These are phyloP conservation scores for Lophura nycthemera DNA, from an alignment of 2,113 vertebrate genomes.

Conservation along the genomic window DNA sequence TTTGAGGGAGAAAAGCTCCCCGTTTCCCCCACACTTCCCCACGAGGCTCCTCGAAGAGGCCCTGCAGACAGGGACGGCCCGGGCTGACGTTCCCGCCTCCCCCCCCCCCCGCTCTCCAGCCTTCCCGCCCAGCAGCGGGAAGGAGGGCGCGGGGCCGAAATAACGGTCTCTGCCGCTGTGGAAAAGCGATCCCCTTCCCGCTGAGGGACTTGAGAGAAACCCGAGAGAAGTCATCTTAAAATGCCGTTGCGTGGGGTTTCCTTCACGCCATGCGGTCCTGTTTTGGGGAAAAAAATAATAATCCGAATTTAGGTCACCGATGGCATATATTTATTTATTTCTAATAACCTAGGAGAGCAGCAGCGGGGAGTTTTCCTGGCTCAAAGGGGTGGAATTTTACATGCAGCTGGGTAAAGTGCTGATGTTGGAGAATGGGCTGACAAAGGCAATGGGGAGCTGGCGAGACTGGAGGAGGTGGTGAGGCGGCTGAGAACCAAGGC, in stretches of 20 bases:
- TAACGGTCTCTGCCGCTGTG: background rate
- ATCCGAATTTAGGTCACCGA: background rate
- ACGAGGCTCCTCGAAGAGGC: background rate
- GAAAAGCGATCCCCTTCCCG: background rate
- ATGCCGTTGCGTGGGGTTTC: background rate
- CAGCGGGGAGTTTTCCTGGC: background rate
- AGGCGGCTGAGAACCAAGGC: rapidly evolving
- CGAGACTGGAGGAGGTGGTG: background rate
- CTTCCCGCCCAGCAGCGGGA: background rate
- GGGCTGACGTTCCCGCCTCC: background rate
- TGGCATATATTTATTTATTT: background rate
- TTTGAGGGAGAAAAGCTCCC: background rate
- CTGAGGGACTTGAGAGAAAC: background rate
- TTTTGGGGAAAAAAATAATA: background rate
- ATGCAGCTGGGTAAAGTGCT: background rate
- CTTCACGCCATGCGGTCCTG: background rate
- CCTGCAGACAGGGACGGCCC: background rate
- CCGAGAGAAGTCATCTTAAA: rapidly evolving
- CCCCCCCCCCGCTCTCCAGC: background rate
- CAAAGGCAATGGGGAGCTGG: background rate
- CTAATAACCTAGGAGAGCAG: background rate
- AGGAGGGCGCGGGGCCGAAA: background rate
- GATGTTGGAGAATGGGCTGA: background rate
- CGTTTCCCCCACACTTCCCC: rapidly evolving
- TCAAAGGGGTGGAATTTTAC: background rate